Evolutionary conservation across 2,113 vertebrate genomes (phyloP), one percentile per base, ranked within the genome.

Genomic region (Tupaia tana): DNA sequence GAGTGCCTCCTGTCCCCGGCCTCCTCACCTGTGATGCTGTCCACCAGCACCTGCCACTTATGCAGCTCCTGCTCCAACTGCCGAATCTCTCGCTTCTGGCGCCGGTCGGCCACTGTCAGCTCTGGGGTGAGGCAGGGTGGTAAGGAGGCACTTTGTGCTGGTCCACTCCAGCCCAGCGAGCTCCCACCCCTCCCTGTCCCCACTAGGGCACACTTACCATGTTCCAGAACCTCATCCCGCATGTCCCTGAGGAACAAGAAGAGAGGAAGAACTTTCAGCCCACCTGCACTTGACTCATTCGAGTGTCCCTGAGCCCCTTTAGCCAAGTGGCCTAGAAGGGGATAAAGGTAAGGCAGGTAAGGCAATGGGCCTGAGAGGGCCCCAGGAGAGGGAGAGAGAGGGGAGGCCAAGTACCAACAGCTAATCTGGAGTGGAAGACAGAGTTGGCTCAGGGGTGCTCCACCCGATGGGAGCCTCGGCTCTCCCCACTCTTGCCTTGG

Each of bases 41-140:
- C 99, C 1, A 99, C 99, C 1, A 99, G 98, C 90, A 99, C 99
- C 97, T 99, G 99, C 99, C 99, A 99, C 69, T 99, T 99, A 81
- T 99, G 99, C 89, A 99, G 97, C 84, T 99, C 99, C 98, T 99
- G 99, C 89, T 99, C 99, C 96, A 99, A 95, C 96, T 99, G 99
- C 69, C 99, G 98, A 94, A 99, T 99, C 98, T 99, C 99, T 34
- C 98, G 98, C 95, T 99, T 99, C 98, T 99, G 99, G 61, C 99
- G 99, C 34, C 99, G 98, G 95, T 99, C 99, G 1, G 99, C 99
- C 95, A 99, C 99, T 15, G 99, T 99, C 94, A 99, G 97, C 97
- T 99, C 99, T 99, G 96, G 20, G 79, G 77, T 77, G 86, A 84
- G 59, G 79, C 6, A n/a, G 25, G 58, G n/a, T 13, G 54, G 73